Conservation (phyloP, 2,888 invertebrate genomes). For the Eupsilia transversa region DNA sequence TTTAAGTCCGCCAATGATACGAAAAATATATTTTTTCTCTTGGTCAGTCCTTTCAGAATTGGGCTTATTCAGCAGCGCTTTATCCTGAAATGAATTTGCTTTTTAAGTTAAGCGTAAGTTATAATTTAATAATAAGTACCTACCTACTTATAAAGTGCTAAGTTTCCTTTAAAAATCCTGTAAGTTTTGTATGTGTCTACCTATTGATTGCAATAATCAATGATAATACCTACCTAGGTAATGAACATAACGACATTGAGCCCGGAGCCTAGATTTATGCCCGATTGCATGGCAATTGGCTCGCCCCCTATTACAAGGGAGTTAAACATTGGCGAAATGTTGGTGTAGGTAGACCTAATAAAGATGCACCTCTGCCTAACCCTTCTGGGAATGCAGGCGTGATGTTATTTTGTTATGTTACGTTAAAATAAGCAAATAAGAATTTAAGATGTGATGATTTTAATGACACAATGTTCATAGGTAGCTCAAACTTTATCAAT, state of each 20-base stretch:
- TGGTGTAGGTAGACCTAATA: too few species aligned
- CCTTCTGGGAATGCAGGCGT: neutral
- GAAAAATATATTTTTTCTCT: conserved; percentile 91
- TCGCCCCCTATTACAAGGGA: neutral
- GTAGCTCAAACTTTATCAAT: conserved; percentile 3
- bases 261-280: too few species aligned
- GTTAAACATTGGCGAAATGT: neutral
- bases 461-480: neutral
- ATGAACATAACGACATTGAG: neutral
- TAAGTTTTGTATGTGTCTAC: neutral
- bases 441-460: neutral
- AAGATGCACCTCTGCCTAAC: neutral
- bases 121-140: neutral
- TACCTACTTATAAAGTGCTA: neutral
- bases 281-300: neutral
- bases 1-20: conserved; percentile 91
- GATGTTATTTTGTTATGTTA: neutral
- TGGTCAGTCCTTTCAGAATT: conserved; percentile 89
- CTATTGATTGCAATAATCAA: neutral
- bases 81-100: conserved; percentile 85
- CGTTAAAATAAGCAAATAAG: neutral
- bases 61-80: conserved; percentile 90
- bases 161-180: too few species aligned
- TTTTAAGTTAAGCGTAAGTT: neutral
- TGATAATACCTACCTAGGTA: neutral